Evolutionary conservation across 2,113 vertebrate genomes (phyloP).

Genomic region (Pseudopodoces humilis): DNA sequence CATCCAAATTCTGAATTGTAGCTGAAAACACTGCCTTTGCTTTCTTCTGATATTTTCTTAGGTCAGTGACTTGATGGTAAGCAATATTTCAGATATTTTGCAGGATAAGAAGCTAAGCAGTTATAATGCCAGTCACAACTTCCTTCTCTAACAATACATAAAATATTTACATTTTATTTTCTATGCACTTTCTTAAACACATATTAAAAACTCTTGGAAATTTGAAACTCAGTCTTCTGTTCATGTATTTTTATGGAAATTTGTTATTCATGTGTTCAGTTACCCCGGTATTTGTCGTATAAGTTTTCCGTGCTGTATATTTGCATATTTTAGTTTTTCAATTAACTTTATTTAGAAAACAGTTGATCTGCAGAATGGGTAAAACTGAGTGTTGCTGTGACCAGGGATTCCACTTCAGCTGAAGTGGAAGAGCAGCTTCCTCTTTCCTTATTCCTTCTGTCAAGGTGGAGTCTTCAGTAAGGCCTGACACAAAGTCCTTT

Average conservation of each 20-base stretch:
- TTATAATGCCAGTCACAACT: not conserved
- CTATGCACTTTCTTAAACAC: not conserved
- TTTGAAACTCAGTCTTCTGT: not conserved
- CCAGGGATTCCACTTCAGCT: not conserved
- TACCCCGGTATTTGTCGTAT: not conserved
- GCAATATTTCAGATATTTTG: not conserved
- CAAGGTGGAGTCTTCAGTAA: not conserved
- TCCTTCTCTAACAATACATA: not conserved
- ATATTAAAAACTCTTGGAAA: not conserved
- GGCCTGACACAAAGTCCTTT: not conserved
- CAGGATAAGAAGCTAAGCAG: not conserved
- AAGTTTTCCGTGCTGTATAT: not conserved
- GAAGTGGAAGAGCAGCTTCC: not conserved
- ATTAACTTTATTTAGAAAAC: not conserved
- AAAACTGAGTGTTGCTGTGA: not conserved
- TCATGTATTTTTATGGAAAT: not conserved
- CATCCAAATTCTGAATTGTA: not conserved
- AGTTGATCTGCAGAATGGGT: not conserved
- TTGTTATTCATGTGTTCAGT: not conserved
- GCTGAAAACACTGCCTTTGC: not conserved
- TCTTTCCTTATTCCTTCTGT: not conserved
- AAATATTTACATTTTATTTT: not conserved
- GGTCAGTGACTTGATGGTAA: not conserved
- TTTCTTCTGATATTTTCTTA: not conserved
- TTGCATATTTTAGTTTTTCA: not conserved